phyloP scores from a whole-genome alignment of 2,888 invertebrate species.

The Sinopyrophorus schimmeli region DNA sequence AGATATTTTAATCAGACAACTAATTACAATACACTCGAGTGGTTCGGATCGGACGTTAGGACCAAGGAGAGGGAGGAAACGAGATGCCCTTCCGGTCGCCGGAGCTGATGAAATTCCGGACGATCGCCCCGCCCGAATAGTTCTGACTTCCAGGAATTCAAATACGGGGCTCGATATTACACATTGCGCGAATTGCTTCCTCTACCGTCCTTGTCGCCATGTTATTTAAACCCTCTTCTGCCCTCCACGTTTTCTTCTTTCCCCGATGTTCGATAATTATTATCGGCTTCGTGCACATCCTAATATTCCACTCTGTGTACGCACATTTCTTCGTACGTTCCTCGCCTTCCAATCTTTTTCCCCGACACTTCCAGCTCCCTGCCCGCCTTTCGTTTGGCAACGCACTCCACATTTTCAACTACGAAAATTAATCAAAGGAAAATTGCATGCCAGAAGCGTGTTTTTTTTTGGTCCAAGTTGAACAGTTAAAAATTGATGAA shows the following conservation, averaged over 20 bases:
- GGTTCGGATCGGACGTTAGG: slow-evolving; percentile 37
- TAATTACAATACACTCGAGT: slow-evolving; percentile 54
- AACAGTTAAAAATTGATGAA: too few relatives aligned
- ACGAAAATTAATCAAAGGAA: too few relatives aligned
- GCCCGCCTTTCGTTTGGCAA: too few relatives aligned
- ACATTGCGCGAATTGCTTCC: slow-evolving; percentile 52
- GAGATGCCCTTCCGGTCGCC: slow-evolving; percentile 65
- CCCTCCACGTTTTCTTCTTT: slow-evolving; percentile 4
- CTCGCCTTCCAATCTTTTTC: background rate
- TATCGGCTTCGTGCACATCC: background rate
- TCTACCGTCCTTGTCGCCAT: slow-evolving; percentile 15
- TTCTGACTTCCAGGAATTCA: slow-evolving; percentile 56
- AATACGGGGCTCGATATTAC: slow-evolving; percentile 53
- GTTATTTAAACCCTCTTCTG: slow-evolving; percentile 22
- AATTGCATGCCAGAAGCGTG: too few relatives aligned
- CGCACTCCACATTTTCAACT: too few relatives aligned
- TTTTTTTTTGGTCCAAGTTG: too few relatives aligned
- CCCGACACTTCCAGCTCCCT: too few relatives aligned
- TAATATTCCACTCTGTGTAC: too few relatives aligned
- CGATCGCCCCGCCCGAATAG: slow-evolving; percentile 54
- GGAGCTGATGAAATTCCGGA: slow-evolving; percentile 61
- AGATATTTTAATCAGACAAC: slow-evolving; percentile 54
- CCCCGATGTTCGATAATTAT: background rate
- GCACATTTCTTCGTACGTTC: background rate
- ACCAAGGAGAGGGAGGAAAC: slow-evolving; percentile 57